Base-by-base conservation (phyloP, 2,797 vertebrate species). In the Poeciliopsis infans region DNA sequence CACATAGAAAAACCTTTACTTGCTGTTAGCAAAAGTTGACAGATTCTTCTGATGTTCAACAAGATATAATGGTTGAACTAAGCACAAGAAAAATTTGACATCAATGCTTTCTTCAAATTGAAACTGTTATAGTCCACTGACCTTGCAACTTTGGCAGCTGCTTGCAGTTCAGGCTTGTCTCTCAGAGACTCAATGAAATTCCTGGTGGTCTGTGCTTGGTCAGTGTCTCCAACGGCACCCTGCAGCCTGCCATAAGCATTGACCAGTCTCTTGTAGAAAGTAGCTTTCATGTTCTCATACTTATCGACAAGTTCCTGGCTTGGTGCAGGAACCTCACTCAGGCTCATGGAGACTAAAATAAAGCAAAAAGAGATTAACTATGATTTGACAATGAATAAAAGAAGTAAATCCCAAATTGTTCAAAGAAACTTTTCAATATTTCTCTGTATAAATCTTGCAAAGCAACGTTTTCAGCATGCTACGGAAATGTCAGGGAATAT, bases 321-420 rank as follows among this genome's bases (percentile, higher is more conserved):
- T 5, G 95, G 95, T 6, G 2, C 0, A 5, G 89, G 81, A 3
- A 87, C 0, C 0, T 89, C 71, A 7, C 94, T 94, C 88, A 96
- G 87, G 93, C 94, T 94, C 87, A 91, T 16, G 2, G 95, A 95
- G 79, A 96, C 96, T 96, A 81, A 33, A 77, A 1, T n/a, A 75
- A 83, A 86, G 25, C 25, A 20, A 79, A 47, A 81, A 72, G 4
- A 3, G 18, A 33, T 45, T 0, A 1, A 72, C 28, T 57, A 12
- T 76, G 25, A 64, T 31, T n/a, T 47, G 15, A 33, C 16, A 75
- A 36, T 2, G 1, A 18, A 45, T 45, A 45, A 70, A 70, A 7
- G 1, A 15, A 16, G 28, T 61, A 16, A 61, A 61, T 33, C 5
- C 13, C 5, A 61, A 25, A 25, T 10, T 53, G 23, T 10, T 53